Evolutionary conservation across 1,140 invertebrate genomes (phyloP), one percentile per base, ranked within the genome.

Genomic region (Vanessa atalanta): DNA sequence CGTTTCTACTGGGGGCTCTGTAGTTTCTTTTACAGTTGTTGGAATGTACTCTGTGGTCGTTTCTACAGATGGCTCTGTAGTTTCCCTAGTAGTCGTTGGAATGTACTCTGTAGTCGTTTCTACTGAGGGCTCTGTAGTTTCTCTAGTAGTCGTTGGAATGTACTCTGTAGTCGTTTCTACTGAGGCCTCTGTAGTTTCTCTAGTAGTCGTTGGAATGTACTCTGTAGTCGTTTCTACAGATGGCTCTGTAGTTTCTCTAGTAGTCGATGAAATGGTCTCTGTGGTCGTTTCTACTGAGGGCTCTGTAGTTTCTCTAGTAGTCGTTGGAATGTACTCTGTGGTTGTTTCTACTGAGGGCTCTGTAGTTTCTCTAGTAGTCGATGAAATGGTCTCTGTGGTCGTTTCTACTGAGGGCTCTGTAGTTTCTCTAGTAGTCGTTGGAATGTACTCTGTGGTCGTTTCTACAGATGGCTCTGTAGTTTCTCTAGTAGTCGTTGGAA

Each of bases 391-490:
- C n/a, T 53, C 51, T 15, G 51, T 53, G 3, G 51, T 53, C 3
- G 51, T 53, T 16, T 53, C 51, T 53, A 53, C 51, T 16, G 15
- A n/a, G n/a, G 14, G n/a, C 11, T 48, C 47, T 13, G 51, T 53
- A 16, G 51, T 53, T 53, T 53, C 15, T 15, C 3, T 8, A 4
- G 12, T 16, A 53, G 51, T 53, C 4, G 51, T 75, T 47, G 67
- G 20, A 31, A 15, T 16, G 20, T 64, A 26, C 14, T 16, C 51
- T 47, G 68, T 76, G 11, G 80, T 75, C 0, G 76, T 23, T 16
- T 60, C 66, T 15, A 53, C 51, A 0, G 51, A 53, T 0, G 15
- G 12, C 9, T 8, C 16, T 12, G 51, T 53, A 15, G 51, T 53
- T 16, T 12, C 8, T 9, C 15, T 12, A 1, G 7, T 16, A 53